Evolutionary conservation across 2,797 vertebrate genomes (phyloP), one percentile per base, ranked within the genome.

Genomic region (Acipenser oxyrinchus): DNA sequence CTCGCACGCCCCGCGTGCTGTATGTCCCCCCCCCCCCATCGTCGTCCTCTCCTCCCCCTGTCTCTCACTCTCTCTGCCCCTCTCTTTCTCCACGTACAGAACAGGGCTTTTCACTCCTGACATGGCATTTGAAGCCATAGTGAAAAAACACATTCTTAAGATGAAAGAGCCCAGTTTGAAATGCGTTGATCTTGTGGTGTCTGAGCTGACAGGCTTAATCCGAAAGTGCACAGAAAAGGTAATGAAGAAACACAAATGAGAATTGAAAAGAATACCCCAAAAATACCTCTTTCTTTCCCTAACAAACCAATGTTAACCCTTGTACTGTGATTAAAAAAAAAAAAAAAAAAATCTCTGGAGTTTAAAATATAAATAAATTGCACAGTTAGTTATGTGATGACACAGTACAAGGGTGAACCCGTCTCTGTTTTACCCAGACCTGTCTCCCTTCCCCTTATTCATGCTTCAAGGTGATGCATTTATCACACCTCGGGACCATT

Each of bases 91-190:
- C 77, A 13, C 50, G 51, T 58, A 71, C 88, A 95, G 93, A 91
- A 94, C 91, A 77, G 93, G 94, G 84, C 90, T 94, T 81, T 95
- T 95, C 89, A 94, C 93, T 79, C 93, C 93, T 51, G 92, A 93
- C 89, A 83, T 94, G 90, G 94, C 93, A 72, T 95, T 95, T 79
- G 92, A 93, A 86, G 89, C 92, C 80, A 93, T 94, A 82, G 93
- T 94, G 88, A 95, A 93, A 94, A 94, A 93, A 83, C 94, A 93
- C 90, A 89, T 94, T 84, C 88, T 91, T 86, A 95, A 94, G 86
- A 92, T 96, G 76, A 94, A 90, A 91, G 92, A 89, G 75, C 93
- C 94, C 57, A 93, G 92, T 87, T 84, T 95, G 89, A 93, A 93
- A 89, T 94, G 93, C 78, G 92, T 95, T 86, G 93, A 95, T 77